Conservation (phyloP, 2,888 invertebrate species). For the Dendrolimus pini region DNA sequence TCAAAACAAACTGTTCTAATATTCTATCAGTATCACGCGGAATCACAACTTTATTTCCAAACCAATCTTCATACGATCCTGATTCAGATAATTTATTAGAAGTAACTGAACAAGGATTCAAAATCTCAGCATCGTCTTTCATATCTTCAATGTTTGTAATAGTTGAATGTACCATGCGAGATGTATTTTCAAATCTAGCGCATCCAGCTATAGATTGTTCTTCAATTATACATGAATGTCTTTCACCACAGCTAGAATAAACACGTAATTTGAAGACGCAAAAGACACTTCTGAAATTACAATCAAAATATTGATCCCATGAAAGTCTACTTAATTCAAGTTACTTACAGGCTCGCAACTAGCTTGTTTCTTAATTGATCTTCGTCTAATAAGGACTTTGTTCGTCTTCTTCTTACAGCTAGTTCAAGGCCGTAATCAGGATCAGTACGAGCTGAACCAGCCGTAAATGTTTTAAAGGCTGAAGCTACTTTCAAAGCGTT, state of each 20-base stretch:
- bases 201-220: constrained; percentile 7
- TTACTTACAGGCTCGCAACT: constrained; percentile 48
- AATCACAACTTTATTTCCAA: constrained; percentile 44
- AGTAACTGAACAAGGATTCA: constrained; percentile 23
- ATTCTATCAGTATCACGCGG: constrained; percentile 61
- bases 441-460: constrained; percentile 30
- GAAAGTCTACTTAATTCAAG: background rate
- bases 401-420: constrained; percentile 61
- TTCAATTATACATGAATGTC: constrained; percentile 9
- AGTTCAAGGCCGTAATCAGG: constrained; percentile 59
- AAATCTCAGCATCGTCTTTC: constrained; percentile 19
- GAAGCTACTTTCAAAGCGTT: constrained; percentile 48
- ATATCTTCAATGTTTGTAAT: constrained; percentile 28
- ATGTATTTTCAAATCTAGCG: constrained; percentile 15
- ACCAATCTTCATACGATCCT: constrained; percentile 51
- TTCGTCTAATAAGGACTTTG: constrained; percentile 62
- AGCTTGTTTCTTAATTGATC: constrained; percentile 54
- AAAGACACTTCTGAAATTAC: no score
- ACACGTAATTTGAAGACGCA: background rate
- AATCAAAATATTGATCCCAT: background rate
- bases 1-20: constrained; percentile 58
- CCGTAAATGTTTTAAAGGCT: constrained; percentile 51
- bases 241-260: constrained; percentile 38
- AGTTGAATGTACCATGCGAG: constrained; percentile 19
- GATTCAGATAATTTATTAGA: constrained; percentile 36